Evolutionary conservation across 2,113 vertebrate species (phyloP), one percentile per base, ranked within the genome.

Genomic region (Megaceryle torquata): DNA sequence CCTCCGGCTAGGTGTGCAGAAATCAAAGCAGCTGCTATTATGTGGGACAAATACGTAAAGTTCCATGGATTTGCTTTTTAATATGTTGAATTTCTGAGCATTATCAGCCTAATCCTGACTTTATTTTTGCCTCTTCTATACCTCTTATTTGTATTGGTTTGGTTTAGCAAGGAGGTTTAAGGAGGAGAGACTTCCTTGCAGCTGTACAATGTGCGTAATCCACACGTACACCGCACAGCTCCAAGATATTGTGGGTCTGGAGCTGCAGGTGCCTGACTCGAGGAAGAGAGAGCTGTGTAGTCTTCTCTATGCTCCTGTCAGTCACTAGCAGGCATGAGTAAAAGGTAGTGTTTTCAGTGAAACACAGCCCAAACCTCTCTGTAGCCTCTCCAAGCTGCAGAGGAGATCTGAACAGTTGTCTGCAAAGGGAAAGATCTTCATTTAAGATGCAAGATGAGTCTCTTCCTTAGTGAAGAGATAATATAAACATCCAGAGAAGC

Each of bases 161-260:
- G 19, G 71, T 39, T 54, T n/a, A 86, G 6, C 11, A 33, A 39
- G 33, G 20, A 64, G 6, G 6, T 17, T 64, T 56, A 70, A 69
- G 61, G 59, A 74, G 64, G 22, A 86, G 54, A 83, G 25, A 24
- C 81, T 75, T 89, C 70, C 48, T 82, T 13, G 46, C 31, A 70
- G 22, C 16, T 78, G 5, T 53, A 4, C 0, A 0, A 54, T 43
- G 3, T 56, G 5, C 75, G 2, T 56, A 13, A 26, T 18, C 17
- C 48, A n/a, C 31, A 13, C 5, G 2, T 28, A 26, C 6, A 14
- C 20, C 15, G 5, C 26, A 20, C 65, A 82, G 13, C 46, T 87
- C 10, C 39, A 56, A 11, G 22, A 35, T 22, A 26, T 0, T 6
- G 14, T 65, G 53, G 9, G 17, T 82, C 53, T 79, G 44, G 48